Base-by-base conservation (phyloP, 2,113 vertebrate genomes). In the Catharus fuscescens region DNA sequence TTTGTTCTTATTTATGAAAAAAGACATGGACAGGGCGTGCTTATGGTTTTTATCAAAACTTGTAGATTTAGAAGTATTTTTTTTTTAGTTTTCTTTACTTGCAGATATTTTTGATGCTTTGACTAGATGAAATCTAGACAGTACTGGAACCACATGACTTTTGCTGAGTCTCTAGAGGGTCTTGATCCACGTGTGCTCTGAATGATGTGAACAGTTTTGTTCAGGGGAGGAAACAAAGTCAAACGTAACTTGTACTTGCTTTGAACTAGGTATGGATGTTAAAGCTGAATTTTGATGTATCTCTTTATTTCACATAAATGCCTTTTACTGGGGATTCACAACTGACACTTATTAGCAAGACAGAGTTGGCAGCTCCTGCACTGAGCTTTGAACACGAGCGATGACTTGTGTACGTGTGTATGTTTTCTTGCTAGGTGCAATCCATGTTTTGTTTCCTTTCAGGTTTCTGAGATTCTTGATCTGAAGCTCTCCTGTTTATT, bases 1-100 rank as follows among this genome's bases (percentile, higher is more conserved):
- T 92, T 83, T 85, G 65, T 87, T 92, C 38, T 67, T 76, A 21
- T 60, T 87, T 88, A 57, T 45, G 15, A 73, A 70, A 82, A 93
- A 86, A 52, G 26, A 19, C 13, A 24, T 34, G 44, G 56, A 64
- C 48, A 71, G 45, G 23, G 14, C 73, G 21, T 76, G 64, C 44
- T 71, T 76, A 42, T 20, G 18, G 9, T 73, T 80, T 93, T 91
- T 69, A 83, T 88, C 44, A 80, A 56, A 91, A 73, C 25, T 54
- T 59, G 56, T n/a, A 45, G 65, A 48, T 47, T 64, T 81, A 28
- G 29, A 60, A n/a, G 5, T 40, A 48, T 53, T 92, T 32, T 92
- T 36, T 38, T 84, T 60, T 42, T 26, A 67, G n/a, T 80, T 29
- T 89, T 85, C 66, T 81, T 88, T 78, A 50, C 38, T 71, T 93